Evolutionary conservation across 2,888 invertebrate genomes (phyloP), one percentile per base, ranked within the genome.

Genomic region (Cryptus armator): DNA sequence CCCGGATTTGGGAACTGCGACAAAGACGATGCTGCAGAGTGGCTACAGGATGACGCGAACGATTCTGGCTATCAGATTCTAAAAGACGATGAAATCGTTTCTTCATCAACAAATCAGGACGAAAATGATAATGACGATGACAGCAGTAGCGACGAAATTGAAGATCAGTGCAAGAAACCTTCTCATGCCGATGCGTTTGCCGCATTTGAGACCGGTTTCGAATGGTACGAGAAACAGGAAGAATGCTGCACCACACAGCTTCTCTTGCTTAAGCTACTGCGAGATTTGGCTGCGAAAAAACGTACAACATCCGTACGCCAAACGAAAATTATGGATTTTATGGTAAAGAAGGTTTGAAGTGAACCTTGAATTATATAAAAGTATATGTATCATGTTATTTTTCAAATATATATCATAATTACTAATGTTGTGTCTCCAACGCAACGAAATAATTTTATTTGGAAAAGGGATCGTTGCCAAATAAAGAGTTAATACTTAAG

Each of bases 11-110:
- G 67, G 59, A 70, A 81, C 53, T 81, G 68, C 43, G 46, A 77
- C 74, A 64, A 32, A 19, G 81, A 75, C n/a, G 78, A 86, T 56
- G 83, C 81, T 77, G 51, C 64, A 70, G 81, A 80, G 32, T 83
- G 72, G 80, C n/a, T 84, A 59, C 56, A 70, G 53, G 68, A 59
- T 64, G 72, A 83, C 19, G 66, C 19, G 44, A 77, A 86, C 74
- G 67, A 84, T 77, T 71, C 71, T 44, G 66, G 66, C 16, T 66
- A 43, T 44, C 83, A 83, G 46, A 56, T 77, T 46, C 66, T 72
- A 66, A 29, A 83, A 29, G 70, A 64, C 64, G 67, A 81, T 56
- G 78, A 84, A 72, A 81, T 84, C 29, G 59, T 81, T 66, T 80
- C 76, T 19, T 76, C 77, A 14, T 48, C 10, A 43, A 46, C 2